Conservation (phyloP, 2,797 vertebrate genomes). For the Catamblyrhynchus diadema region DNA sequence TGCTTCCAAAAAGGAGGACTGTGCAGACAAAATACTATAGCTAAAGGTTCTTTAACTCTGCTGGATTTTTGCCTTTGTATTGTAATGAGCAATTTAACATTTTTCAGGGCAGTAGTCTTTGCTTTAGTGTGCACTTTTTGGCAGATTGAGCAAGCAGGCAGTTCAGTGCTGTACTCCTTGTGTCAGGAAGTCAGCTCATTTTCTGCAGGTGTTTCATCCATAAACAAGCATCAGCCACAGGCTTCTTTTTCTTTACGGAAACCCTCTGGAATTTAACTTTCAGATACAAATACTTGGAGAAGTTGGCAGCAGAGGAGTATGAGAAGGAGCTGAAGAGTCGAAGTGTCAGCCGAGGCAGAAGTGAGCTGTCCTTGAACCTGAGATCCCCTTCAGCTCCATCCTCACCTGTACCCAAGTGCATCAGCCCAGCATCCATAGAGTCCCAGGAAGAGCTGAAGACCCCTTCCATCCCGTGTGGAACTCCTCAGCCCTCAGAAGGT, state of each 20-base stretch:
- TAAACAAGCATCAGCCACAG: conserved; percentile 72
- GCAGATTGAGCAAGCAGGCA: conserved; percentile 43
- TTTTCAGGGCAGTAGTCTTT: conserved; percentile 54
- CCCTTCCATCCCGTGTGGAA: conserved; percentile 19
- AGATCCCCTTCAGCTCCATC: conserved; percentile 73
- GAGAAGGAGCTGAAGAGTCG: conserved; percentile 84
- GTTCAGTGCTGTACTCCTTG: conserved; percentile 30
- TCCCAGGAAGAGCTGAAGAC: conserved; percentile 74
- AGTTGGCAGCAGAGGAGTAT: conserved; percentile 86
- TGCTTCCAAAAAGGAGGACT: conserved; percentile 46
- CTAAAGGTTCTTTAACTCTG: conserved; percentile 41
- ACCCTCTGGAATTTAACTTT: conserved; percentile 81
- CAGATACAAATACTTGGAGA: conserved; percentile 94
- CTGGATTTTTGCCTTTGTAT: conserved; percentile 36
- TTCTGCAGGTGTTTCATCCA: conserved; percentile 76
- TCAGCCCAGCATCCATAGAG: conserved; percentile 72
- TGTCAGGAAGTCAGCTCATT: conserved; percentile 67
- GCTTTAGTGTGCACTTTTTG: conserved; percentile 18
- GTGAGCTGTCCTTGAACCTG: conserved; percentile 91
- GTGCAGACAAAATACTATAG: conserved; percentile 22
- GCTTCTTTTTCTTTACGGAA: conserved; percentile 77
- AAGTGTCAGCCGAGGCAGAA: conserved; percentile 80
- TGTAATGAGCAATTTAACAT: conserved; percentile 57
- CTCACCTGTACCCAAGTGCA: conserved; percentile 72
- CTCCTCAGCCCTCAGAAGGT: conserved; percentile 77